Conservation (phyloP, 2,797 vertebrate genomes). For the Pelobates cultripes region DNA sequence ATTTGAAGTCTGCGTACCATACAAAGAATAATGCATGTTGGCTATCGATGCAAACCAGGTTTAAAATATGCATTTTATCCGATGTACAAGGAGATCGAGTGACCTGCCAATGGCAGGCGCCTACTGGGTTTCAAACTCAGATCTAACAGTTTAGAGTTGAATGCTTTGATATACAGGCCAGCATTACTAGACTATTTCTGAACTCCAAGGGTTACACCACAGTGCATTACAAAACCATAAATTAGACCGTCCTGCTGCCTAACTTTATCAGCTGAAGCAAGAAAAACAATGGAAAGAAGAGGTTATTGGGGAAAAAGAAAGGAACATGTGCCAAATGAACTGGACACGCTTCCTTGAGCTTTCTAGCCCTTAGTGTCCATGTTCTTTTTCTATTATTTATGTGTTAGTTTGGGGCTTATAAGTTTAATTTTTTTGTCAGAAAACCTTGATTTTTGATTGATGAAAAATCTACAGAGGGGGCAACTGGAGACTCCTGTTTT, state of each 20-base stretch:
- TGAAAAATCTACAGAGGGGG: conserved; percentile 36
- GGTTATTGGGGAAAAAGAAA: conserved; percentile 35
- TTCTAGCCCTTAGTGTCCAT: conserved; percentile 43
- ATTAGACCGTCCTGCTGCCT: conserved; percentile 36
- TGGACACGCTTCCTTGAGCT: conserved; percentile 51
- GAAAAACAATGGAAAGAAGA: conserved; percentile 35
- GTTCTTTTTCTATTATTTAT: conserved; percentile 55
- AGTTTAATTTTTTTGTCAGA: conserved; percentile 45
- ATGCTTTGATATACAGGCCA: conserved; percentile 8
- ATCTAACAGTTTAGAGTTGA: neutral
- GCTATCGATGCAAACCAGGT: neutral
- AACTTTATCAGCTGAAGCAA: conserved; percentile 40
- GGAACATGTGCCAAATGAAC: conserved; percentile 47
- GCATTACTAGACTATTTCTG: neutral
- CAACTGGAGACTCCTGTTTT: conserved; percentile 27
- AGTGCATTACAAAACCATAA: conserved; percentile 31
- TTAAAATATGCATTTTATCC: conserved; percentile 14
- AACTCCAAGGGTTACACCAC: conserved; percentile 31
- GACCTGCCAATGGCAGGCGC: conserved; percentile 13
- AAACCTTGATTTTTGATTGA: conserved; percentile 51
- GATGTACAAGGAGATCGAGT: conserved; percentile 9
- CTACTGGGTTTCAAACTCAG: conserved; percentile 19
- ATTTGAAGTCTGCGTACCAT: conserved; percentile 11
- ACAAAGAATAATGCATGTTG: conserved; percentile 11
- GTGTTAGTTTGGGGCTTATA: conserved; percentile 46